Evolutionary conservation across 2,888 invertebrate species (phyloP).

Genomic region (Ormia ochracea): DNA sequence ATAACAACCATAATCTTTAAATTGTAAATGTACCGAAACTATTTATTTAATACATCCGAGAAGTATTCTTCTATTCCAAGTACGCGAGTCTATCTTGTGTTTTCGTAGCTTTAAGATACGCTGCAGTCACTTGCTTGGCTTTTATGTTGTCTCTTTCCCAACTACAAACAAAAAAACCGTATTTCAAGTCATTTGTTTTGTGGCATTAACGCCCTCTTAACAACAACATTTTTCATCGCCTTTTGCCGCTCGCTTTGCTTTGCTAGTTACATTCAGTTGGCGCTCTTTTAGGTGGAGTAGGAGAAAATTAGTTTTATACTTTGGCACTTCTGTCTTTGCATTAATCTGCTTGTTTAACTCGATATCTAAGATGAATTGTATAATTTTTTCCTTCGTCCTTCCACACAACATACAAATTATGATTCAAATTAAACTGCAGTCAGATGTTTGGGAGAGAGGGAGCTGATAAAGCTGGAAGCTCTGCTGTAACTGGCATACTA

Average conservation of each 20-base stretch:
- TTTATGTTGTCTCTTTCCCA: not conserved
- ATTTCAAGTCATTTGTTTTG: conserved; percentile 63
- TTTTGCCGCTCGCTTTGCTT: conserved; percentile 14
- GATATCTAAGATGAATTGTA: conserved; percentile 24
- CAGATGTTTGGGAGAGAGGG: not conserved
- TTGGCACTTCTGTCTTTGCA: conserved; percentile 56
- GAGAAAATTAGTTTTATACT: conserved; percentile 50
- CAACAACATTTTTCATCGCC: conserved; percentile 25
- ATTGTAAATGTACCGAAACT: conserved; percentile 17
- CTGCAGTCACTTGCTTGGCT: not conserved
- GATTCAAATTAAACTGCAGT: not conserved
- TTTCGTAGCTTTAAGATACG: not conserved
- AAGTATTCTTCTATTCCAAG: not conserved
- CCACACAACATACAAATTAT: not conserved
- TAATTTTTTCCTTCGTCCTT: not conserved
- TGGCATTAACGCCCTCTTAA: conserved; percentile 54
- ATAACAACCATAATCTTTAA: conserved; percentile 17
- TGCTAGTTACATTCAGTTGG: conserved; percentile 1
- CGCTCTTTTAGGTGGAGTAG: conserved; percentile 28
- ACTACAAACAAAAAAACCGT: not conserved
- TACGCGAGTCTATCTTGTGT: no score
- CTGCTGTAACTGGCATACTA: not conserved
- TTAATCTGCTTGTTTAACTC: conserved; percentile 49
- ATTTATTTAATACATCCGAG: conserved; percentile 1
- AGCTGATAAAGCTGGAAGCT: not conserved